Percentiles rank a stretch among this genome's conserved stretches.
phyloP scores from a whole-genome alignment of 2,797 vertebrate genomes.

The Bryconaethiops microstoma region DNA sequence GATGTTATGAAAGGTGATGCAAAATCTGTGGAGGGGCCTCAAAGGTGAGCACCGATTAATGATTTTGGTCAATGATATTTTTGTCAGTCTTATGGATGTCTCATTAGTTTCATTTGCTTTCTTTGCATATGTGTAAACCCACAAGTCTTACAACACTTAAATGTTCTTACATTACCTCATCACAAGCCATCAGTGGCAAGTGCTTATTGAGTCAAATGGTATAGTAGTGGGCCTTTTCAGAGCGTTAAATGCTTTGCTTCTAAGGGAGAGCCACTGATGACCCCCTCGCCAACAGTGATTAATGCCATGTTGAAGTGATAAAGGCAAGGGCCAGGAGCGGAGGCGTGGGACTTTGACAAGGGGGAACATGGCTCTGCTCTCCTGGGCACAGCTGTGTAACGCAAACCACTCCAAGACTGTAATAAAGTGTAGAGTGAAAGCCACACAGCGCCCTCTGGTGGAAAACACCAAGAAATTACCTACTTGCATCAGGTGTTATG shows the following conservation, averaged over 20 bases:
- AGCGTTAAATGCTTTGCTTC: slow-evolving; percentile 35
- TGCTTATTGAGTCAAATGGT: slow-evolving; percentile 11
- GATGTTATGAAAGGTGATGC: neutral
- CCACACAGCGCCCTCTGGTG: slow-evolving; percentile 43
- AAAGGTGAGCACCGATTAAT: neutral
- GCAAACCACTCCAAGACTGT: slow-evolving; percentile 19
- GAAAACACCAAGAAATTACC: neutral
- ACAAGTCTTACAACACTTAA: neutral
- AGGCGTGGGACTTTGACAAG: slow-evolving; percentile 52
- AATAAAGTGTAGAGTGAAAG: slow-evolving; percentile 6
- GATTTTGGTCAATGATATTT: neutral
- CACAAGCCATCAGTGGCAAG: neutral
- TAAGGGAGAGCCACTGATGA: slow-evolving; percentile 1
- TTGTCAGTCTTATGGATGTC: neutral
- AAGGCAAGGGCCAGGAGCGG: slow-evolving; percentile 44
- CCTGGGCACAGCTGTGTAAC: slow-evolving; percentile 56
- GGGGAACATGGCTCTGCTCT: slow-evolving; percentile 54
- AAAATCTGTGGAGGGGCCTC: neutral
- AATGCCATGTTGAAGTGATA: slow-evolving; percentile 51
- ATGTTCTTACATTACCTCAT: neutral
- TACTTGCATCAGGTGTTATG: neutral
- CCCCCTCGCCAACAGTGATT: slow-evolving; percentile 42
- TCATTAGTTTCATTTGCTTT: neutral
- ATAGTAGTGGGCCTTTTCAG: slow-evolving; percentile 17
- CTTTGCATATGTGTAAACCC: too few species aligned